Evolutionary conservation across 2,113 vertebrate species (phyloP), one percentile per base, ranked within the genome.

Genomic region (Spilogale gracilis): DNA sequence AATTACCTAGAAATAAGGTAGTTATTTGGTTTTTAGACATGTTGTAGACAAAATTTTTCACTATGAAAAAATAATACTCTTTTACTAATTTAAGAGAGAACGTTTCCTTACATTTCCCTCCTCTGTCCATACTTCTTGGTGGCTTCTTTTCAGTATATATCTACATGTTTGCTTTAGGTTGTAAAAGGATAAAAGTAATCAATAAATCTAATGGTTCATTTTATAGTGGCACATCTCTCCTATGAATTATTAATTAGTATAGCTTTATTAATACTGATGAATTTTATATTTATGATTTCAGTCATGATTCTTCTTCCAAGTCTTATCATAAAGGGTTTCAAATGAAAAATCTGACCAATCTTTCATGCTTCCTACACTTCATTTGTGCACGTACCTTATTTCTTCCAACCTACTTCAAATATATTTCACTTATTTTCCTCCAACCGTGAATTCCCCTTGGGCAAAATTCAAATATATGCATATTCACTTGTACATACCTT

Each of bases 391-490:
- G 3, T 67, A 61, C 23, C 56, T 85, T 87, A 54, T 83, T 92
- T 48, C 21, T 92, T 93, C 23, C 61, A 91, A 84, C 1, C 60
- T 89, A 56, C 1, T 93, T 30, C 38, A 83, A 89, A 96, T 94
- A 74, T 23, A 94, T 60, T 89, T 76, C 67, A 50, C 32, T 61
- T 92, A 48, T 56, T 95, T 95, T 92, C 65, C 58, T 87, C 50
- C 32, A 96, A 92, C 17, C 60, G 60, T 86, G 52, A 67, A n/a
- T 84, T 90, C n/a, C 18, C 50, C 9, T 69, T 92, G 30, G 25
- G 11, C 2, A 94, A 67, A 94, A 95, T 93, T 97, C 58, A 96
- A 89, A 85, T 91, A 43, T 45, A 48, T 80, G 18, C 48, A 91
- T 32, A 87, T 81, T 79, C 8, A 61, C 18, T 63, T 67, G 82